These are phyloP conservation scores for Agelastica alni DNA, from an alignment of 2,888 invertebrate species.

Conservation along the genomic window DNA sequence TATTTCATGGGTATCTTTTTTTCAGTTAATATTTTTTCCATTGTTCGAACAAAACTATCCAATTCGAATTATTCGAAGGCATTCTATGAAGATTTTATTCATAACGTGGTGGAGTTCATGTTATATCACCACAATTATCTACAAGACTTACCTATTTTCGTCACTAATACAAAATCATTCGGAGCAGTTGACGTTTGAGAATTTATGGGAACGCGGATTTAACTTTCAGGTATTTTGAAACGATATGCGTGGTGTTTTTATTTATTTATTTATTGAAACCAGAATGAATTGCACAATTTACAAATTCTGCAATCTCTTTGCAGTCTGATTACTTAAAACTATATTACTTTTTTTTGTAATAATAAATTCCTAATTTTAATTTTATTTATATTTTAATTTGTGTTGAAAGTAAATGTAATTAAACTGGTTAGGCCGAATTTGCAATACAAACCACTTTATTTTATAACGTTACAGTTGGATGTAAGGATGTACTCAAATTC, in stretches of 20 bases:
- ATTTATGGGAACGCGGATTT: conserved; percentile 5
- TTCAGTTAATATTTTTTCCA: conserved; percentile 16
- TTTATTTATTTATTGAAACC: background rate
- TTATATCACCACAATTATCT: conserved; percentile 26
- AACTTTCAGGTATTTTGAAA: conserved; percentile 7
- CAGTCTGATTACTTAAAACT: too few relatives aligned
- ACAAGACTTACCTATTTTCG: conserved; percentile 26
- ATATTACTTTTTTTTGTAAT: background rate
- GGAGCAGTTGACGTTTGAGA: background rate
- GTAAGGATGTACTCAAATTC: too few relatives aligned
- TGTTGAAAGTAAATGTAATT: background rate
- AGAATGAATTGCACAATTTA: too few relatives aligned
- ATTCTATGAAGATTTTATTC: conserved; percentile 25
- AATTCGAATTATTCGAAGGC: background rate
- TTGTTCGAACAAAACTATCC: conserved; percentile 13
- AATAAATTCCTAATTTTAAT: background rate
- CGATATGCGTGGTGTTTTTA: background rate
- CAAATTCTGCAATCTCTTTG: too few relatives aligned
- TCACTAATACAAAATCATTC: background rate
- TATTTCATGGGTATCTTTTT: background rate
- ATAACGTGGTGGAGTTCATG: conserved; percentile 34
- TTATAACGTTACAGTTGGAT: too few relatives aligned
- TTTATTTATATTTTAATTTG: too few relatives aligned
- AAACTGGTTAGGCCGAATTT: background rate
- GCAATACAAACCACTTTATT: too few relatives aligned